Evolutionary conservation across 2,113 vertebrate genomes (phyloP), one percentile per base, ranked within the genome.

Genomic region (Pimephales promelas): DNA sequence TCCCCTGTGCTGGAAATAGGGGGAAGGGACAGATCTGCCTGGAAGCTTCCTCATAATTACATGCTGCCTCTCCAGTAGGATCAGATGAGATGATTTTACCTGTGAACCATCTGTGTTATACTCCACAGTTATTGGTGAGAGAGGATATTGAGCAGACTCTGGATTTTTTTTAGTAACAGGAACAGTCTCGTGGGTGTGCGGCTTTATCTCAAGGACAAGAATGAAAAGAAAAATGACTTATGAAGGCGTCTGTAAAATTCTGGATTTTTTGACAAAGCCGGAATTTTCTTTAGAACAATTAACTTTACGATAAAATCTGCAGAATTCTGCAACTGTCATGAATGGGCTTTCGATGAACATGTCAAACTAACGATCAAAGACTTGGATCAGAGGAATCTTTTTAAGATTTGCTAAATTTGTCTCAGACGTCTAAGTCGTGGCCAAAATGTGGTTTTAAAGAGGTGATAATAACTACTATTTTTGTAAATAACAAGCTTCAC

Each of bases 41-140:
- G 36, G 79, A 75, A 89, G 86, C 87, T 84, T 74, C 80, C 79
- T 62, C 71, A 83, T 89, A 89, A 87, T 88, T 87, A 88, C 84
- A 87, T 57, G 84, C 85, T 77, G 83, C 70, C 54, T 83, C 82
- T 88, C 85, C 82, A 86, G 62, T 84, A 72, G 52, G 49, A 86
- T 77, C 76, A 84, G 71, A 84, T 73, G 68, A 56, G 68, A 83
- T 84, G 75, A 84, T 88, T 84, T 83, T 81, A 73, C 66, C 49
- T 47, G 34, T 47, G 71, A 83, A 87, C 71, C 64, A 70, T 84
- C 56, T 74, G 85, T 68, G 45, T 54, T 68, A 79, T 26, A 31
- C 47, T 70, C 18, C 59, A 34, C 59, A n/a, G 78, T 49, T 79
- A 64, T 64, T 79, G 77, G 59, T 7, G 59, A 79, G 59, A 20